Percentiles rank a stretch among this genome's conserved stretches.
phyloP scores from a whole-genome alignment of 2,888 invertebrate species.

The Dioctria linearis region DNA sequence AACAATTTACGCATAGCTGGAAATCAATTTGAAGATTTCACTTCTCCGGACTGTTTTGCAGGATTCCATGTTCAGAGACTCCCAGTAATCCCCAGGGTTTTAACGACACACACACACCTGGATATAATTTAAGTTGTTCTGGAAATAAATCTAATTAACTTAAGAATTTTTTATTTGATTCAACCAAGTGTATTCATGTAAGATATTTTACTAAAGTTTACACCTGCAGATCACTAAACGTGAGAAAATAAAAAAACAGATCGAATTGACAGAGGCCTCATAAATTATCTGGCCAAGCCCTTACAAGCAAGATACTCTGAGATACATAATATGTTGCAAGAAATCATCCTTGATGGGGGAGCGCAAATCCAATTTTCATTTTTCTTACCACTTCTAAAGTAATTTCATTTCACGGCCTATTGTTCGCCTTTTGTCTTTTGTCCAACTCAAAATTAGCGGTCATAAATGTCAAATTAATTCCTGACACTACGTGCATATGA shows the following conservation, averaged over 20 bases:
- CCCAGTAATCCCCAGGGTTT: too few species aligned
- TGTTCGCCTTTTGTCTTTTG: conserved; percentile 36
- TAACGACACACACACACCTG: too few species aligned
- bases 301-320: too few species aligned
- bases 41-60: too few species aligned
- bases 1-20: too few species aligned
- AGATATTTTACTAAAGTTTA: too few species aligned
- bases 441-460: conserved; percentile 45
- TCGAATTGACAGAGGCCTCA: not conserved
- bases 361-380: not conserved
- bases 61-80: too few species aligned
- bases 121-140: too few species aligned
- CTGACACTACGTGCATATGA: conserved; percentile 29
- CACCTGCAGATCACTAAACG: not conserved
- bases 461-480: conserved; percentile 53
- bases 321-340: not conserved
- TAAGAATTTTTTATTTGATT: too few species aligned
- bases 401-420: not conserved
- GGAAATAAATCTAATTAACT: too few species aligned
- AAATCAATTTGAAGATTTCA: too few species aligned
- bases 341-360: not conserved
- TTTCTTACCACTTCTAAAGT: not conserved
- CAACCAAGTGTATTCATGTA: too few species aligned
- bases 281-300: not conserved
- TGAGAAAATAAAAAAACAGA: not conserved